These are phyloP conservation scores for Amphiprion ocellaris DNA, from an alignment of 2,113 vertebrate species.

Conservation along the genomic window DNA sequence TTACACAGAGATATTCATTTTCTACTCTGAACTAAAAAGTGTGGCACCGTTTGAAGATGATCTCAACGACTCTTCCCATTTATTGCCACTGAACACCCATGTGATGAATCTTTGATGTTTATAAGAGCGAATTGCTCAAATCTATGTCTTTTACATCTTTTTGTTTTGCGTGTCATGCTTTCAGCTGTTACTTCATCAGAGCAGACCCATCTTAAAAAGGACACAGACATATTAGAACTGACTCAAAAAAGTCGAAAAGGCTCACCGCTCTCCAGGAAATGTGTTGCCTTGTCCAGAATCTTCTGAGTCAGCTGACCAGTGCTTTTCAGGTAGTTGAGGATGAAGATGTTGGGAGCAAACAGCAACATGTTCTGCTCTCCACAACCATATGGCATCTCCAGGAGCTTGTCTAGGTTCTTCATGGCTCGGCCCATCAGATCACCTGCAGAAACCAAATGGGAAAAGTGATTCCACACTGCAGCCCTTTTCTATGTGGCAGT, in stretches of 20 bases:
- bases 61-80: too few relatives aligned
- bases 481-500: not conserved
- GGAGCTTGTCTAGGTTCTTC: constrained; percentile 85
- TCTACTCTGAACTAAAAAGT: too few relatives aligned
- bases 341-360: constrained; percentile 90
- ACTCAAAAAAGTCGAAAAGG: not conserved
- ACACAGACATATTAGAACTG: too few relatives aligned
- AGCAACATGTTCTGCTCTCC: constrained; percentile 91
- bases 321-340: constrained; percentile 88
- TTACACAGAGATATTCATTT: too few relatives aligned
- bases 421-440: constrained; percentile 87
- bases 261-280: constrained; percentile 86
- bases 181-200: not conserved
- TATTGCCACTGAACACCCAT: too few relatives aligned
- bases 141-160: not conserved
- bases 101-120: too few relatives aligned
- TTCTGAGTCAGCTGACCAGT: constrained; percentile 80
- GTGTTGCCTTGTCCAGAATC: constrained; percentile 77
- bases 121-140: too few relatives aligned
- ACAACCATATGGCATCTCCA: constrained; percentile 87
- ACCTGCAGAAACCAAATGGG: constrained; percentile 69
- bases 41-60: too few relatives aligned
- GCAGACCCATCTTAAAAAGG: too few relatives aligned
- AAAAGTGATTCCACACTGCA: not conserved
- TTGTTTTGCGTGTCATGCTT: not conserved